phyloP scores from a whole-genome alignment of 1,140 invertebrate genomes.

The Megalonaias nervosa region DNA sequence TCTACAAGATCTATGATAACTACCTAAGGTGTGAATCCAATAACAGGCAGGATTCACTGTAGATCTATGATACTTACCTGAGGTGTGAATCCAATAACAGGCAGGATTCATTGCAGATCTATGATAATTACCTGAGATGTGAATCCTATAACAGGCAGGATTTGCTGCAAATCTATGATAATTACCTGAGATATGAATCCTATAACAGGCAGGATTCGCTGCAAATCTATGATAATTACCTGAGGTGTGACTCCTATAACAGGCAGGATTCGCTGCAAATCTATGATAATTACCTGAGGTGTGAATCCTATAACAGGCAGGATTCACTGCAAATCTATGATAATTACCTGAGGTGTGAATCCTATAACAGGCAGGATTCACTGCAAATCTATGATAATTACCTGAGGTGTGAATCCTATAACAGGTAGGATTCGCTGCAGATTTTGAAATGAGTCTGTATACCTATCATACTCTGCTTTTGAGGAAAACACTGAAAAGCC shows the following conservation, averaged over 20 bases:
- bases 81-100: constrained; percentile 49
- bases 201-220: constrained; percentile 51
- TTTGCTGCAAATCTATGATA: constrained; percentile 40
- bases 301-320: constrained; percentile 54
- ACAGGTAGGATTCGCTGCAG: constrained; percentile 50
- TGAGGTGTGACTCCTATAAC: constrained; percentile 51
- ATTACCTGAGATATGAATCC: constrained; percentile 43
- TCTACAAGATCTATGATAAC: too few relatives aligned
- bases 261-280: constrained; percentile 50
- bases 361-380: constrained; percentile 51
- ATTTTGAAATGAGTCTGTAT: constrained; percentile 44
- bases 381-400: constrained; percentile 39
- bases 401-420: constrained; percentile 55
- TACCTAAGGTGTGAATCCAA: constrained; percentile 46
- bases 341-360: constrained; percentile 50
- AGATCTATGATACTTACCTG: constrained; percentile 48
- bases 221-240: constrained; percentile 44
- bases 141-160: constrained; percentile 53
- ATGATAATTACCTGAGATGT: constrained; percentile 44
- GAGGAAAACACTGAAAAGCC: constrained; percentile 46
- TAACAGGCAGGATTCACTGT: constrained; percentile 47
- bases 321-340: constrained; percentile 42
- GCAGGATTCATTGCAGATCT: constrained; percentile 50
- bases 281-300: constrained; percentile 39
- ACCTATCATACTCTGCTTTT: constrained; percentile 38